phyloP scores from a whole-genome alignment of 2,888 invertebrate species.

The Parelbella ahira region DNA sequence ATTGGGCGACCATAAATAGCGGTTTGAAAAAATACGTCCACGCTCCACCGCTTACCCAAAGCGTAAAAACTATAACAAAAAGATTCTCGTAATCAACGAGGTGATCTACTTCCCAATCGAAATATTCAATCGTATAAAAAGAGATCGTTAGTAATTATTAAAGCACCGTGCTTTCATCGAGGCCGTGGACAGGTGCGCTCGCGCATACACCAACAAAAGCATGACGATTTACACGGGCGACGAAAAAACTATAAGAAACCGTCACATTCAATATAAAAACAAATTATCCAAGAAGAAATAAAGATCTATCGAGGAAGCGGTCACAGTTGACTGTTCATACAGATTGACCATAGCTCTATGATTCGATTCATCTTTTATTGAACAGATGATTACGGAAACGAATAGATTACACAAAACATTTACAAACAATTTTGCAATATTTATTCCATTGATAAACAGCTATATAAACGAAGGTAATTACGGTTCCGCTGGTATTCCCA shows the following conservation, averaged over 20 bases:
- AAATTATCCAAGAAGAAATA: constrained; percentile 73
- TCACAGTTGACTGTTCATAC: constrained; percentile 73
- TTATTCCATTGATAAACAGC: constrained; percentile 45
- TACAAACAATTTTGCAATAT: constrained; percentile 73
- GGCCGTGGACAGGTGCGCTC: constrained; percentile 52
- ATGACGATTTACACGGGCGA: constrained; percentile 34
- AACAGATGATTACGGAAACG: constrained; percentile 55
- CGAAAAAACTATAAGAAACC: constrained; percentile 41
- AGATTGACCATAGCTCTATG: constrained; percentile 70
- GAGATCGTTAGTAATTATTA: constrained; percentile 67
- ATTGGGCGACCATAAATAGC: constrained; percentile 43
- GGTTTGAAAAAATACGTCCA: constrained; percentile 48
- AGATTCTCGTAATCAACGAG: constrained; percentile 70
- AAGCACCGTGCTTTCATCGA: constrained; percentile 59
- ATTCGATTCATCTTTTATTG: constrained; percentile 56
- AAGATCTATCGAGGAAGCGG: constrained; percentile 72
- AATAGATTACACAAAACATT: constrained; percentile 58
- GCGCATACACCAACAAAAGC: constrained; percentile 51
- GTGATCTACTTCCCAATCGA: constrained; percentile 73
- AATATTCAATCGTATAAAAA: constrained; percentile 71
- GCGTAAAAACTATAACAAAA: constrained; percentile 68
- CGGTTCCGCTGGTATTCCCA: constrained; percentile 17
- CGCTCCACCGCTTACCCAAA: constrained; percentile 51
- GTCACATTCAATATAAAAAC: constrained; percentile 70
- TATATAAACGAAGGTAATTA: constrained; percentile 18